Conservation (phyloP, 1,140 invertebrate genomes). For the Bombus consobrinus region DNA sequence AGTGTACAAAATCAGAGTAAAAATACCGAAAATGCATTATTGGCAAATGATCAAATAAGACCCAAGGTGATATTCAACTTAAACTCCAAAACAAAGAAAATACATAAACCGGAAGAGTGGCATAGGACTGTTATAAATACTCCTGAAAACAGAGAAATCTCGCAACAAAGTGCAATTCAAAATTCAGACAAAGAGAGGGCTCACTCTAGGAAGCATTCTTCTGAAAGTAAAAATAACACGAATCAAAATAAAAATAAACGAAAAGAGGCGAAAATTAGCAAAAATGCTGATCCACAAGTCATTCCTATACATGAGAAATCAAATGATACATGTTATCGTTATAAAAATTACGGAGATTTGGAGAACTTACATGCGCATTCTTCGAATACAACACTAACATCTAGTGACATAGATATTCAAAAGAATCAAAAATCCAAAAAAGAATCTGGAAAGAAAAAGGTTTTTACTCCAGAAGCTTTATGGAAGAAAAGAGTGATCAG, state of each 20-base stretch:
- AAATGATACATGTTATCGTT: background rate
- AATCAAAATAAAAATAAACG: conserved; percentile 9
- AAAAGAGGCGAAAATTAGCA: background rate
- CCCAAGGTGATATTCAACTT: conserved; percentile 76
- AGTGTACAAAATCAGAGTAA: conserved; percentile 1
- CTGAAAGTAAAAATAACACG: conserved; percentile 10
- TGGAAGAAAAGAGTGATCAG: conserved; percentile 80
- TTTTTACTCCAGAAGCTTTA: conserved; percentile 33
- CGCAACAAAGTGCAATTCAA: conserved; percentile 5
- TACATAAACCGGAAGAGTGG: conserved; percentile 70
- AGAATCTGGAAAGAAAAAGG: conserved; percentile 25
- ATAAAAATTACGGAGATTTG: background rate
- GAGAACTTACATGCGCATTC: conserved; percentile 17
- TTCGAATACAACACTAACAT: background rate
- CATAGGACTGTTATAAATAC: conserved; percentile 34
- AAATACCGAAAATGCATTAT: conserved; percentile 8
- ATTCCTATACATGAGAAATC: background rate
- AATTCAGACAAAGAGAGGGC: conserved; percentile 1
- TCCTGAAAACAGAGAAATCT: conserved; percentile 41
- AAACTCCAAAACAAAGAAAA: conserved; percentile 68
- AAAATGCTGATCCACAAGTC: background rate
- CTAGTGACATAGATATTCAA: background rate
- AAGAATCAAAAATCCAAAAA: conserved; percentile 19
- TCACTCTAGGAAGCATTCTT: background rate
- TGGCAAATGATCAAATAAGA: conserved; percentile 53